Evolutionary conservation across 2,888 invertebrate genomes (phyloP), one percentile per base, ranked within the genome.

Genomic region (Xanthia togata): DNA sequence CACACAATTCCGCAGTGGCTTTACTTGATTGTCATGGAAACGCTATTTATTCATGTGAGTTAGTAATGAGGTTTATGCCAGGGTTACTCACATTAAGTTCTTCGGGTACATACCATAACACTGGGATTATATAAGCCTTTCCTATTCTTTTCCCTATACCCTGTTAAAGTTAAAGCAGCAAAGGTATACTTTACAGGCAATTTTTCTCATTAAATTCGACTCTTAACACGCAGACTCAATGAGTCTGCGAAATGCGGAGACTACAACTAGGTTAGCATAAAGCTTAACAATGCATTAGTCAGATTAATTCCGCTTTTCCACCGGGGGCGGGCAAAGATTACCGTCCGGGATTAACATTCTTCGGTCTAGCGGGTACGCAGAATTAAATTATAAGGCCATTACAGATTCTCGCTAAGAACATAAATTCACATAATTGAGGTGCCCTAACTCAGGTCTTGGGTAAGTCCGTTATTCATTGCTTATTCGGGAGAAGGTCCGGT

Each of bases 371-470:
- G 70, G 63, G 73, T 69, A 70, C 73, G 68, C 65, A 69, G 71
- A 78, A 78, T 83, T 79, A 78, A 83, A 80, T 86, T 88, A 82
- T 74, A 78, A 77, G 71, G 59, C 81, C 69, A 86, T 87, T 87
- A 81, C 72, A 35, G 77, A 76, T 80, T 83, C 76, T 65, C 38
- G 35, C 76, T 73, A 11, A 55, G 76, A 69, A 82, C 68, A 87
- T 87, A 88, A 87, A 87, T 87, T 74, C 83, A 67, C 75, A 62
- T 88, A 80, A 81, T 83, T 79, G 81, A 76, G 79, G 72, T 75
- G 44, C 70, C 74, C 26, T 69, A 68, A 65, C 60, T 70, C 35
- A 76, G 59, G 57, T 38, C 38, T 63, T 44, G 53, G 70, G 50
- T 64, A 67, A 74, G n/a, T 68, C 41, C 44, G 60, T 75, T 70